phyloP scores from a whole-genome alignment of 2,888 invertebrate species.

The Noctua janthina region DNA sequence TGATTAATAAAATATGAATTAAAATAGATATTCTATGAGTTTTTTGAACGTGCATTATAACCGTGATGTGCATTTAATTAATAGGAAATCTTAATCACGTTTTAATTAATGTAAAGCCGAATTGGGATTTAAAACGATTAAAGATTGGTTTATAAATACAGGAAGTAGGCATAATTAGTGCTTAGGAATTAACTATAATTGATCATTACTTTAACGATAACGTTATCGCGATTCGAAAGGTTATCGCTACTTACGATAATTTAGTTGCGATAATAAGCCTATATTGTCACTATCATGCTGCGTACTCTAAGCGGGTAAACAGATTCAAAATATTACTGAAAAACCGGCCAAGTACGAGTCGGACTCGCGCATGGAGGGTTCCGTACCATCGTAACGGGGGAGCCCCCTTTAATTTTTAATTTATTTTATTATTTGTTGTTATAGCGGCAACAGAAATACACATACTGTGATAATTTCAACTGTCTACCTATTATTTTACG shows the following conservation, averaged over 20 bases:
- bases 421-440: too few species aligned
- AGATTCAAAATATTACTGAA: neutral
- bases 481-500: too few species aligned
- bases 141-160: constrained; percentile 17
- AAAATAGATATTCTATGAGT: constrained; percentile 9
- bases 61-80: constrained; percentile 11
- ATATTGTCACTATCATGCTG: neutral
- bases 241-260: constrained; percentile 17
- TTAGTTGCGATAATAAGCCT: neutral
- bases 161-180: constrained; percentile 20
- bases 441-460: too few species aligned
- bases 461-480: too few species aligned
- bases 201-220: constrained; percentile 23
- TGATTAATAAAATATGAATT: constrained; percentile 14
- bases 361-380: too few species aligned
- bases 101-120: constrained; percentile 38
- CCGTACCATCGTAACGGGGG: too few species aligned
- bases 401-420: too few species aligned
- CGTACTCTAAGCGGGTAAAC: neutral
- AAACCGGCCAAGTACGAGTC: neutral
- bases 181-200: neutral
- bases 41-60: neutral
- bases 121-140: constrained; percentile 11
- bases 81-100: constrained; percentile 35
- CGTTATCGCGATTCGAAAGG: constrained; percentile 15